Base-by-base conservation (phyloP, 2,888 invertebrate species). In the Caenorhabditis sp. region DNA sequence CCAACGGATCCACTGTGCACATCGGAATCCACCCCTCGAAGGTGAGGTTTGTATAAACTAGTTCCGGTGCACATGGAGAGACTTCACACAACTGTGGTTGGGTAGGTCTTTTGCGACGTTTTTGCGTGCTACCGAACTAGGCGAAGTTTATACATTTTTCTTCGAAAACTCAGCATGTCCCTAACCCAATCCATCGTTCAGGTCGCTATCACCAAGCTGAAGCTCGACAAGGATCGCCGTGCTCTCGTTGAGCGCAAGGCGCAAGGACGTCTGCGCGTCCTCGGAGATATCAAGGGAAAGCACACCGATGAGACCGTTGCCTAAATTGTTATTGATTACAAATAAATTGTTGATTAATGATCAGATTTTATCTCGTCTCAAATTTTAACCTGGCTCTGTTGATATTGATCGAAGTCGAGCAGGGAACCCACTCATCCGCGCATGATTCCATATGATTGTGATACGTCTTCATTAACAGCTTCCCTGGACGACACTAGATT, bases 21-120 rank as follows among this genome's bases (percentile, higher is more conserved):
- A 98, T 99, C 88, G 98, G 98, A 92, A 98, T 99, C 93, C 98
- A 99, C 93, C 98, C 99, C 88, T 98, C 98, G 91, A 98, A 98
- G 95, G 96, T 96, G 94, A 91, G 92, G 82, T 86, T 87, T 81
- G 82, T 73, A 85, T 84, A 80, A 87, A 87, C 85, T 86, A 85
- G 86, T 86, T 87, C 87, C 85, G 84, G 80, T 80, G 85, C 85
- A 86, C 87, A 77, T 58, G 44, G 70, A 6, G n/a, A n/a, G 31
- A 56, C 76, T 77, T 72, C 70, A 49, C 61, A 69, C 51, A 80
- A 61, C 49, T 61, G 31, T 31, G 79, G 70, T 79, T 83, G 73
- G n/a, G 69, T 66, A 76, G 77, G 76, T 85, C 38, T 51, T 79
- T 31, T 31, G 31, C 31, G 7, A 31, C 31, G 31, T 7, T 31